A percentile compares a stretch with the other conserved stretches of the same genome.
Conservation (phyloP, 2,888 invertebrate species). For the Drosophila prostipennis region DNA sequence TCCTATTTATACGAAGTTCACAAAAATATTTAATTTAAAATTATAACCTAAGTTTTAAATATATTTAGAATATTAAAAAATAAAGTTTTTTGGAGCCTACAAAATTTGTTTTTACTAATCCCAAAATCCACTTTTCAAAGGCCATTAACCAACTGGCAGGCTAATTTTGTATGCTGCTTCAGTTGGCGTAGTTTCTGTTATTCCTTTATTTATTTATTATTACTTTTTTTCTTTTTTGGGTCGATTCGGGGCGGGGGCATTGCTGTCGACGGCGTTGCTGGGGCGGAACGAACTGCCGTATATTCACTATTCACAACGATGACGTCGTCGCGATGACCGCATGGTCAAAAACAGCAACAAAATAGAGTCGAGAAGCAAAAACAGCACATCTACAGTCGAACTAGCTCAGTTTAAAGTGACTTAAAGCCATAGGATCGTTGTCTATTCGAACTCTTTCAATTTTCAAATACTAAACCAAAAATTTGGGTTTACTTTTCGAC, state of each 20-base stretch:
- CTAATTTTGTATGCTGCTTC: slow-evolving; percentile 28
- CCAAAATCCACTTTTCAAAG: background rate
- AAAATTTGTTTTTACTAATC: background rate
- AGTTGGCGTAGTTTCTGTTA: slow-evolving; percentile 19
- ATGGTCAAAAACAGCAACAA: slow-evolving; percentile 24
- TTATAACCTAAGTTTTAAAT: too few species aligned
- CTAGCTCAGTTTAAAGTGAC: background rate
- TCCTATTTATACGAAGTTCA: too few species aligned
- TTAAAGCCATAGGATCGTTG: background rate
- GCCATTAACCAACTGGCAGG: slow-evolving; percentile 29
- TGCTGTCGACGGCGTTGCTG: slow-evolving; percentile 43
- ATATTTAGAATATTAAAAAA: too few species aligned
- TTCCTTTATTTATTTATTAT: slow-evolving; percentile 22
- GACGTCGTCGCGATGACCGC: slow-evolving; percentile 62
- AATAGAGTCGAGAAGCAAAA: slow-evolving; percentile 13
- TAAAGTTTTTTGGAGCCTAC: background rate
- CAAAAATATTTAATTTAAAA: too few species aligned
- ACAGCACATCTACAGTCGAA: slow-evolving; percentile 1
- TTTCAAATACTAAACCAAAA: too few species aligned
- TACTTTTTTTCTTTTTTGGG: slow-evolving; percentile 32
- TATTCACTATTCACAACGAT: slow-evolving; percentile 51
- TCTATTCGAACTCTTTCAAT: too few species aligned
- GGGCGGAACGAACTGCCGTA: slow-evolving; percentile 57
- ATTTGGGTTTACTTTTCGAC: too few species aligned
- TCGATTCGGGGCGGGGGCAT: slow-evolving; percentile 40